Evolutionary conservation across 30 jellyfish, hydroid and myxozoan genomes (phyloP).

Genomic region (Pelagia noctiluca): DNA sequence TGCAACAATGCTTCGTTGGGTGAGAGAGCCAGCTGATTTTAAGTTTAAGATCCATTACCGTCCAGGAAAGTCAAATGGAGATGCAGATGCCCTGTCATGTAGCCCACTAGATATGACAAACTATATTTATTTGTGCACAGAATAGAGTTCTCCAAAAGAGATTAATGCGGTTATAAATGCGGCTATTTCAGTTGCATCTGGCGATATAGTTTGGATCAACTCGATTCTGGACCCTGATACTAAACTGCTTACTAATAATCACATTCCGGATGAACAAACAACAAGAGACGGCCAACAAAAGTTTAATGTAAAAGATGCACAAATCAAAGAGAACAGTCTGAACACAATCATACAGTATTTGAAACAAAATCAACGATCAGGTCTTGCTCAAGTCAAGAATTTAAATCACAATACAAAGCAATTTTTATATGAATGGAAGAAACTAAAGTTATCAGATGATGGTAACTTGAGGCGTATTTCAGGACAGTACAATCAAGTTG

Average conservation of each 20-base stretch:
- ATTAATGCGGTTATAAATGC: background rate
- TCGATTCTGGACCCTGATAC: slow-evolving; percentile 24
- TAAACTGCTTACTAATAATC: slow-evolving; percentile 17
- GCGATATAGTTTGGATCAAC: slow-evolving; percentile 26
- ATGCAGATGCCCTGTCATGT: slow-evolving; percentile 40
- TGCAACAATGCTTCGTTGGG: slow-evolving; percentile 65
- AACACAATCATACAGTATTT: background rate
- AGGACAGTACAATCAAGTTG: slow-evolving; percentile 27
- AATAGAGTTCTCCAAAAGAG: background rate
- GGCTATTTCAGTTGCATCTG: slow-evolving; percentile 6
- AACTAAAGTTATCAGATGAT: slow-evolving; percentile 1
- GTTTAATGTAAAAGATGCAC: slow-evolving; percentile 4
- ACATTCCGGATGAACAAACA: slow-evolving; percentile 22
- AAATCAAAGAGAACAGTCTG: background rate
- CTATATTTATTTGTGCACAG: slow-evolving; percentile 21
- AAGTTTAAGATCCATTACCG: slow-evolving; percentile 42
- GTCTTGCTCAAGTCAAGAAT: background rate
- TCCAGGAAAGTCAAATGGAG: slow-evolving; percentile 46
- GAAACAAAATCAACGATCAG: background rate
- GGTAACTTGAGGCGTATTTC: background rate
- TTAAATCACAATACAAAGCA: background rate
- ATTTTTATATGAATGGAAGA: slow-evolving; percentile 1
- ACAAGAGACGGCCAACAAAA: background rate
- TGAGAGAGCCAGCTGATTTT: slow-evolving; percentile 62
- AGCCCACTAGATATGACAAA: slow-evolving; percentile 18